Conservation (phyloP, 2,113 vertebrate genomes). For the Petrocephalus microphthalmus region DNA sequence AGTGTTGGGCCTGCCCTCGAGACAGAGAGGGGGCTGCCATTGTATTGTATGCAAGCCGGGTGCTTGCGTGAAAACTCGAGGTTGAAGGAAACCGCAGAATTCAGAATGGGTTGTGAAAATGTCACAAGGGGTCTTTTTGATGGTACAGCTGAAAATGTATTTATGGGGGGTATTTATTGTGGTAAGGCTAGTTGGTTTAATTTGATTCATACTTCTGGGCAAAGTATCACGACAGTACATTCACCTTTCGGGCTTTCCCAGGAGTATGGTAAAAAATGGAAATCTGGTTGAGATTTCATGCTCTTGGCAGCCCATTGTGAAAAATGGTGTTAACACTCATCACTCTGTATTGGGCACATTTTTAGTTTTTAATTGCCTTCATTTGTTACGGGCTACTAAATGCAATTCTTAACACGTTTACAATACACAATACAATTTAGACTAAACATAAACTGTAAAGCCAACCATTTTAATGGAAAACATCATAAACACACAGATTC, state of each 20-base stretch:
- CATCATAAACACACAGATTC: neutral
- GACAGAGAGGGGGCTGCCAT: neutral
- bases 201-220: neutral
- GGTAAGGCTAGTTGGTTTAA: neutral
- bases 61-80: neutral
- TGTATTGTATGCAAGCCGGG: neutral
- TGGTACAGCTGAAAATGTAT: neutral
- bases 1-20: neutral
- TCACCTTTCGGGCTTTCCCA: neutral
- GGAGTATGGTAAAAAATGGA: neutral
- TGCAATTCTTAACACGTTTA: neutral
- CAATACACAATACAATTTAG: neutral
- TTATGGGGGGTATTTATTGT: neutral
- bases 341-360: slow-evolving; percentile 30
- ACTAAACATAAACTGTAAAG: neutral
- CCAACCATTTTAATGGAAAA: neutral
- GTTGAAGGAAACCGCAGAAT: neutral
- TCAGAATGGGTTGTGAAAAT: neutral
- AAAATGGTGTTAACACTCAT: neutral
- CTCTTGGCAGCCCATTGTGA: neutral
- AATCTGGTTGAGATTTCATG: neutral
- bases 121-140: neutral
- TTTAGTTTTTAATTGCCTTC: slow-evolving; percentile 50
- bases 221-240: neutral
- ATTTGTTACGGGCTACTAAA: slow-evolving; percentile 48